These are phyloP conservation scores for Pelagia noctiluca DNA, from an alignment of 30 jellyfish, hydroid and myxozoan genomes.

Conservation along the genomic window DNA sequence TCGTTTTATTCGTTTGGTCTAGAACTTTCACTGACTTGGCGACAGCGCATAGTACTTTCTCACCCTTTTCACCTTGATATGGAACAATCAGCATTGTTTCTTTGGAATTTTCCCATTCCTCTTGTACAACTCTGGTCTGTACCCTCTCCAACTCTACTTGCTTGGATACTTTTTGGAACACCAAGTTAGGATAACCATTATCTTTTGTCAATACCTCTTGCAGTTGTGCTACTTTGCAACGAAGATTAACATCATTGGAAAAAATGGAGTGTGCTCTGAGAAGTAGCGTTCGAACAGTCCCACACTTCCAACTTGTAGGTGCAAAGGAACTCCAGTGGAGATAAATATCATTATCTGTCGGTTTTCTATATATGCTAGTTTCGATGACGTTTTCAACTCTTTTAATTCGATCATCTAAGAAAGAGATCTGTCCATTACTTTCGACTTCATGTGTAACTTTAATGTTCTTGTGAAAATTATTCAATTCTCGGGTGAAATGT, in stretches of 20 bases:
- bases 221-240: background rate
- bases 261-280: background rate
- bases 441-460: no score
- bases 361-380: background rate
- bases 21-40: background rate
- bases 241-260: background rate
- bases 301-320: background rate
- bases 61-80: background rate
- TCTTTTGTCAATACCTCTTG: background rate
- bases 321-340: background rate
- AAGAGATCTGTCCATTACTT: background rate
- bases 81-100: background rate
- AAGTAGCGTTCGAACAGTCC: background rate
- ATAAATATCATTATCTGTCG: background rate
- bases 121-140: background rate
- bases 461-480: no score
- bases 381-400: background rate
- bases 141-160: background rate
- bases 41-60: no score
- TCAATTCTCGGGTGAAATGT: no score
- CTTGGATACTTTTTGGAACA: background rate
- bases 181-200: background rate
- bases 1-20: background rate
- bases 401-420: background rate
- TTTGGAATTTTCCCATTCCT: background rate